Evolutionary conservation across 2,888 invertebrate species (phyloP), one percentile per base, ranked within the genome.

Genomic region (Phorcus lineatus): DNA sequence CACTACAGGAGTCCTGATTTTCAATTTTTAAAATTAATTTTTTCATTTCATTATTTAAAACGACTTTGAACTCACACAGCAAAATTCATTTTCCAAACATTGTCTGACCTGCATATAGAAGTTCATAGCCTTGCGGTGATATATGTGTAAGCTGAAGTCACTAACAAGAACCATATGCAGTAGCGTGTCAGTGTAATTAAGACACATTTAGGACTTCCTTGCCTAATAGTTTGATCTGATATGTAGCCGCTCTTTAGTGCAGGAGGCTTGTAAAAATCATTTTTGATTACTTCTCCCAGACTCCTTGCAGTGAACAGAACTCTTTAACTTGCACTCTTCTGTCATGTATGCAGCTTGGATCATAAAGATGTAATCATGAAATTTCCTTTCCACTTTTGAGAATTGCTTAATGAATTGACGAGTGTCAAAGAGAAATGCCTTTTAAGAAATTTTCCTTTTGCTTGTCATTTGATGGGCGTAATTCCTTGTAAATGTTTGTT

Each of bases 401-500:
- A 22, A 62, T 62, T 62, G 62, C 24, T 28, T 62, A 62, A 62
- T 62, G 62, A 62, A 62, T 62, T 62, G 62, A 62, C 47, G 47
- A 13, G 47, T 47, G 47, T 47, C 47, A 47, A 47, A 47, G 47
- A 47, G 47, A 47, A 47, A 47, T 47, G 47, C 47, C 47, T 47
- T 47, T 47, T 47, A 47, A 47, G 47, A 47, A 47, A 47, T 47
- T 47, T 47, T 47, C 47, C 13, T 47, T 47, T 47, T 47, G 7
- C 47, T 47, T 47, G 47, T 47, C 47, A 47, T 47, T 47, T 13
- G 47, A 13, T 47, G 47, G 47, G 47, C 47, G 47, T 47, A 47
- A 47, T 47, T 47, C 47, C 47, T 47, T 47, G 47, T 47, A 47
- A 47, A 47, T 47, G 13, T 47, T 47, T 47, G 47, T 47, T 47